Evolutionary conservation across 2,888 invertebrate genomes (phyloP), one percentile per base, ranked within the genome.

Genomic region (Artemia sp.): DNA sequence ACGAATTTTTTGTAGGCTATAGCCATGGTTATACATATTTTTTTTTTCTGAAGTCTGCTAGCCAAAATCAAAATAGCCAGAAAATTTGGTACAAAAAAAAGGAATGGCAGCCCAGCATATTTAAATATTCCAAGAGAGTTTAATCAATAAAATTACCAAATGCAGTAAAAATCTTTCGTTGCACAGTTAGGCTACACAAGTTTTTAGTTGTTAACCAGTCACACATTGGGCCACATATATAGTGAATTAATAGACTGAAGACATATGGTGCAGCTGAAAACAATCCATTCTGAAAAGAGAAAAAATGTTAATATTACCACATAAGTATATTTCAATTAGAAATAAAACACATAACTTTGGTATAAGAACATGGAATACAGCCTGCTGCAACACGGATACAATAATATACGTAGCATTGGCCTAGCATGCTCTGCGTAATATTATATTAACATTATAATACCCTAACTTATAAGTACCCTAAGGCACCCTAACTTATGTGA

Each of bases 91-190:
- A 38, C 38, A 3, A 38, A 38, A 38, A 19, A 38, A 38, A 38
- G 3, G 3, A 1, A 38, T 6, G 3, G 38, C 38, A 38, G 38
- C 38, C 38, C 38, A 5, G 6, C 38, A 38, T 4, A 5, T 1
- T 38, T 5, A 38, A 38, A 38, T 38, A 38, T 6, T 38, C 38
- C 38, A 38, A 38, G 38, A 38, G 38, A 38, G 4, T 38, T 38
- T 58, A 58, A 58, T 1, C 8, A 58, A 58, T 50, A 2, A 11
- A 72, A 73, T 74, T 72, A 76, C 77, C 77, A 19, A 76, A 71
- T 1, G 76, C 75, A 69, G 77, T 77, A 74, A 76, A 77, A n/a
- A 75, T 72, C 74, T 78, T 78, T 66, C 77, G 73, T 8, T 76
- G 73, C 12, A 67, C 71, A 1, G 77, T 76, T 12, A 76, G 70